A percentile compares a stretch with the other conserved stretches of the same genome.
phyloP scores from a whole-genome alignment of 2,113 vertebrate genomes.

The Argyrosomus japonicus region DNA sequence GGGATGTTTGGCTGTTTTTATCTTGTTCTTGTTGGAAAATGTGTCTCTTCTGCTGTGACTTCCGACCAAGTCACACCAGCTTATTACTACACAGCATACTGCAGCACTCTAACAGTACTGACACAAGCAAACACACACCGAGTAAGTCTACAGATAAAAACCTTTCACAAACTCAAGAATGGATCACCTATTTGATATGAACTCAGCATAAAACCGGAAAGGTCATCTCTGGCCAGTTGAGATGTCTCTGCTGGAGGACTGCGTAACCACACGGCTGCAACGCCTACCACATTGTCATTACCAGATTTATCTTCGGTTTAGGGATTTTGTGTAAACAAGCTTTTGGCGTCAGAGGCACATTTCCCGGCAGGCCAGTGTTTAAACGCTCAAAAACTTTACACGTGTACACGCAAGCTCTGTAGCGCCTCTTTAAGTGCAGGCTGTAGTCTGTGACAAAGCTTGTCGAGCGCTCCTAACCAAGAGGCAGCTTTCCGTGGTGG shows the following conservation, averaged over 20 bases:
- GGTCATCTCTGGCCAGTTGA: conserved; percentile 30
- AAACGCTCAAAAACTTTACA: conserved; percentile 44
- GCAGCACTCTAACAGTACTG: background rate
- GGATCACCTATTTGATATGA: conserved; percentile 54
- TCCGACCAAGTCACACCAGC: background rate
- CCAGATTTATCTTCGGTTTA: conserved; percentile 63
- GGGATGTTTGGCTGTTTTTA: background rate
- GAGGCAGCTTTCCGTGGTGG: conserved; percentile 15
- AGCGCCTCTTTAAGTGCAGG: conserved; percentile 24
- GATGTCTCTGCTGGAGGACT: conserved; percentile 24
- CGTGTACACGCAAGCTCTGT: conserved; percentile 39
- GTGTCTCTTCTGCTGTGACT: background rate
- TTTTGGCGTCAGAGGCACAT: conserved; percentile 41
- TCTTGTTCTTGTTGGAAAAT: background rate
- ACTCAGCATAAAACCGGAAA: conserved; percentile 36
- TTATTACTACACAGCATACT: background rate
- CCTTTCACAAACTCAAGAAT: conserved; percentile 40
- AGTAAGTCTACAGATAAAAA: conserved; percentile 10
- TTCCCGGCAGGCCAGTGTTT: conserved; percentile 30
- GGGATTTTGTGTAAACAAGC: conserved; percentile 69
- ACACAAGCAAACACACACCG: background rate
- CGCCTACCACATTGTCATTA: conserved; percentile 49
- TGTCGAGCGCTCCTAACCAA: background rate
- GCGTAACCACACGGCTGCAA: conserved; percentile 26
- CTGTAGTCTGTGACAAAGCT: conserved; percentile 14